phyloP scores from a whole-genome alignment of 1,140 invertebrate species.

The Drepana arcuata region DNA sequence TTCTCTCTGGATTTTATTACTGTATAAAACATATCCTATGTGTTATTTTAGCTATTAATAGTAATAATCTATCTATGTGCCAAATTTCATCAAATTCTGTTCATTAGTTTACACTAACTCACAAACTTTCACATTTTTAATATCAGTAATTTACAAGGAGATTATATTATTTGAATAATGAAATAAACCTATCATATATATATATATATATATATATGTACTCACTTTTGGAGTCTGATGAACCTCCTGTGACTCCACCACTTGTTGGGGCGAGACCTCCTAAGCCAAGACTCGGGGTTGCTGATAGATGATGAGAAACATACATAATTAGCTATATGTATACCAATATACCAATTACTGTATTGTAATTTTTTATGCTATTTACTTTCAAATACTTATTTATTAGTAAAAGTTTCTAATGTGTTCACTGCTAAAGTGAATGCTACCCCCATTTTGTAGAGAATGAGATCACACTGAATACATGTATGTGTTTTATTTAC shows the following conservation, averaged over 20 bases:
- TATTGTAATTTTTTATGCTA: not conserved
- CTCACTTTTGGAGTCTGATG: conserved; percentile 47
- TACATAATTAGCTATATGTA: not conserved
- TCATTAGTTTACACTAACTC: too few species aligned
- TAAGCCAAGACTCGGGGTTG: conserved; percentile 39
- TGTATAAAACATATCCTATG: too few species aligned
- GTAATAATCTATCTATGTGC: too few species aligned
- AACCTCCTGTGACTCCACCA: conserved; percentile 19
- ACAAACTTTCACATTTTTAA: too few species aligned
- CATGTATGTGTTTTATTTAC: too few species aligned
- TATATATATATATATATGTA: conserved; percentile 1
- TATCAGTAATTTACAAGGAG: too few species aligned
- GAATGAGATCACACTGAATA: not conserved
- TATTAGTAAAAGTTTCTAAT: not conserved
- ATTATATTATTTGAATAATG: too few species aligned
- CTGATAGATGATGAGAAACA: conserved; percentile 22
- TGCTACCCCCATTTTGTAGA: not conserved
- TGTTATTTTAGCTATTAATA: too few species aligned
- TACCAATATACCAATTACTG: too few species aligned
- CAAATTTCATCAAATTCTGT: too few species aligned
- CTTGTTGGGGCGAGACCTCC: conserved; percentile 30
- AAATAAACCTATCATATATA: too few species aligned
- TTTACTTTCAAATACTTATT: not conserved
- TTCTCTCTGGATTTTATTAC: too few species aligned
- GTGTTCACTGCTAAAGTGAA: not conserved